Conservation (phyloP, 2,888 invertebrate genomes). For the Empis livida region DNA sequence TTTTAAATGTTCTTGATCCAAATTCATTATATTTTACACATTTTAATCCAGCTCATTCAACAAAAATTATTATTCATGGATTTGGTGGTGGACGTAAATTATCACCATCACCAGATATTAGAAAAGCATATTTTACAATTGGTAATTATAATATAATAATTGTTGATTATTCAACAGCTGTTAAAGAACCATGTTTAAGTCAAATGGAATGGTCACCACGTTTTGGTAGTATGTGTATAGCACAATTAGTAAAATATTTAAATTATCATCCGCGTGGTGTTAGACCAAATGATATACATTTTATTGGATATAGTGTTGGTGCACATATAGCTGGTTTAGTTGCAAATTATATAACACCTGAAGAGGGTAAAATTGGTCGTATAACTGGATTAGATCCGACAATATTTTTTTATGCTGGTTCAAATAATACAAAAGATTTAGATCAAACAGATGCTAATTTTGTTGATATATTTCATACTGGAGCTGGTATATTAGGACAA, state of each 20-base stretch:
- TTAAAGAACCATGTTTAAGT: slow-evolving; percentile 70
- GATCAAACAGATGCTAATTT: slow-evolving; percentile 71
- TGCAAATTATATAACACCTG: slow-evolving; percentile 53
- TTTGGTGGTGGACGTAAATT: slow-evolving; percentile 75
- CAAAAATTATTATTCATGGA: slow-evolving; percentile 83
- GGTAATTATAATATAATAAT: slow-evolving; percentile 78
- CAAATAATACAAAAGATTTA: slow-evolving; percentile 65
- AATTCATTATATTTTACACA: slow-evolving; percentile 59
- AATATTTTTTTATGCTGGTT: slow-evolving; percentile 73
- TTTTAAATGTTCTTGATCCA: slow-evolving; percentile 54
- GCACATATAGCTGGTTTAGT: slow-evolving; percentile 75
- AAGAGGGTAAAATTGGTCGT: slow-evolving; percentile 64
- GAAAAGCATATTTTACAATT: slow-evolving; percentile 65
- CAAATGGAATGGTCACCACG: slow-evolving; percentile 57
- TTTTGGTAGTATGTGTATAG: slow-evolving; percentile 58
- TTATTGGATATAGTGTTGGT: slow-evolving; percentile 77
- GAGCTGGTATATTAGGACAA: slow-evolving; percentile 76
- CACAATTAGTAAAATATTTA: slow-evolving; percentile 66
- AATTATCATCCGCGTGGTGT: slow-evolving; percentile 65
- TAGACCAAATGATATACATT: slow-evolving; percentile 59
- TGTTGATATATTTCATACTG: slow-evolving; percentile 73
- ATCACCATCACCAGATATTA: slow-evolving; percentile 72
- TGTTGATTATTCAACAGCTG: slow-evolving; percentile 70
- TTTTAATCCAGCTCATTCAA: slow-evolving; percentile 65
- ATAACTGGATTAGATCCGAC: slow-evolving; percentile 81